Base-by-base conservation (phyloP, 37 sponge, comb jelly and placozoan genomes). In the Chondrosia reniformis region DNA sequence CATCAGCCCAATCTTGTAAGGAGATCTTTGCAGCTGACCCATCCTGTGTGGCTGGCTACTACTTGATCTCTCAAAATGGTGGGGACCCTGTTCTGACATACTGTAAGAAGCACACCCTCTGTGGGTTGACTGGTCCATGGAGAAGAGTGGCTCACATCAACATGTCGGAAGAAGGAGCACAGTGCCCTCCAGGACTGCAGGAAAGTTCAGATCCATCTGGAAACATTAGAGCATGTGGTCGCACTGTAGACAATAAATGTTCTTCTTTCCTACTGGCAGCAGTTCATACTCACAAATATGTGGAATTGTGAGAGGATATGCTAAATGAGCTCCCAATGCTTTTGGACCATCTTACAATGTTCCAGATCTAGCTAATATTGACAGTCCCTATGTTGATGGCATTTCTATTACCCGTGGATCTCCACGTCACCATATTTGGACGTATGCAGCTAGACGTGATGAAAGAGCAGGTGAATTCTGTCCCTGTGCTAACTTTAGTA, bases 141-240 rank as follows among this genome's bases (percentile, higher is more conserved):
- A 69, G 72, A 39, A 31, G 31, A 69, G 72, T 69, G 42, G 44
- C 72, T 1, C 36, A 69, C 43, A 69, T 69, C 72, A 69, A 69
- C 72, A 69, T 69, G 72, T 8, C 4, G 39, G 43, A 69, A 69
- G 36, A 69, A 22, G 72, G 72, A 38, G 43, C 72, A 21, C 39
- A n/a, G 25, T 69, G 72, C 41, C 72, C 72, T 40, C 72, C 72
- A 25, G 43, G 36, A 25, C 72, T 69, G 1, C 3, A 17, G 43
- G 17, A 69, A 25, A 40, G n/a, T 2, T 21, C 22, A 17, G 42
- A 69, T 44, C 15, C 72, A 21, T 21, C 72, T 9, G 22, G 24
- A 10, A 40, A 69, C 72, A 69, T 43, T 41, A 36, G 72, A 69
- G 72, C 72, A 21, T 69, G 72, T 69, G 72, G 72, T 30, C 39